Base-by-base conservation (phyloP, 2,888 invertebrate species). In the Adela reaumurella region DNA sequence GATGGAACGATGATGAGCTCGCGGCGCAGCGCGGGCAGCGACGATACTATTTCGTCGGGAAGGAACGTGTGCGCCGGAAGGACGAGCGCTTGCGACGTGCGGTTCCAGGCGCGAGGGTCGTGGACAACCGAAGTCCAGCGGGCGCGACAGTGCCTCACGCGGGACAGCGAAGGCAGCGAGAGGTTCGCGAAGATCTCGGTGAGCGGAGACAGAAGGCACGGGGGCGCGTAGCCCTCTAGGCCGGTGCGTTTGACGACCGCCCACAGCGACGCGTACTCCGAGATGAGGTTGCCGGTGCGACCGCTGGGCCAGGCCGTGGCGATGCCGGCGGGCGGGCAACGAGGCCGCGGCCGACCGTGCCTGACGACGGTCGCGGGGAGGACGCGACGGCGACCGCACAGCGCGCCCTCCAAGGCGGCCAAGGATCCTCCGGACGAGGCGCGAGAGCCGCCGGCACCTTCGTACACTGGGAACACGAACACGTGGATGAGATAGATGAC, bases 401-500 rank as follows among this genome's bases (percentile, higher is more conserved):
- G 65, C 10, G 74, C 74, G 56, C 81, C 80, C 57, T 83, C 83
- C 57, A 82, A 81, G 47, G 77, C 73, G 49, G 71, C 70, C 52
- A 79, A 71, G 47, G 77, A 77, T 51, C 69, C 70, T 28, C 63
- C 59, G 42, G 59, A 58, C 47, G 68, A 64, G 48, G 67, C 63
- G 46, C 64, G 68, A 53, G 73, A 70, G 52, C 67, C 68, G 45
- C 62, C 57, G 49, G 59, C 57, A 24, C 65, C 59, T 46, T 69
- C 70, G 64, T 83, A 82, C 63, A 83, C 66, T 47, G 83, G 83
- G 63, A 83, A 83, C 49, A 83, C 66, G 67, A 83, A 83, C 56
- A 83, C 69, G 64, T 83, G 83, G 59, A 83, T 81, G 59, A 81
- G 76, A 53, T 81, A 74, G 58, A 83, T 81, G 56, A 83, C 81